These are phyloP conservation scores for Chlorospingus semifuscus DNA, from an alignment of 2,797 vertebrate genomes.

Conservation along the genomic window DNA sequence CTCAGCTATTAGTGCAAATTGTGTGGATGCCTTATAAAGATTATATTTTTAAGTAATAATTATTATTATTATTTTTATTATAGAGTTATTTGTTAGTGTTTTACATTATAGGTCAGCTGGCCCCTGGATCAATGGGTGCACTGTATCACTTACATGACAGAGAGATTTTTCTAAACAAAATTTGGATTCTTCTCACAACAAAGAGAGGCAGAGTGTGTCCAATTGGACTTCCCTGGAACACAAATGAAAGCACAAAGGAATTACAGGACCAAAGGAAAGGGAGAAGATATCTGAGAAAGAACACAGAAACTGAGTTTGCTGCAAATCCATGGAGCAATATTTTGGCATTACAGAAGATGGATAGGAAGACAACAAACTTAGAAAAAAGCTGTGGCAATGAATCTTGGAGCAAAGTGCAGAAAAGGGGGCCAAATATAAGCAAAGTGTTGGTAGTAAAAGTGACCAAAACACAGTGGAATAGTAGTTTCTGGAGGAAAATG, in stretches of 20 bases:
- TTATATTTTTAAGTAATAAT: background rate
- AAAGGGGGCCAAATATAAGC: background rate
- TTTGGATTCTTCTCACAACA: background rate
- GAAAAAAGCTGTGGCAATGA: background rate
- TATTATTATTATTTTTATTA: fast-evolving
- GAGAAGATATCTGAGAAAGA: background rate
- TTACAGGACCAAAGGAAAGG: background rate
- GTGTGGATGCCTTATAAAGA: background rate
- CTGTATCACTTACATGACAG: background rate
- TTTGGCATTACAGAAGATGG: background rate
- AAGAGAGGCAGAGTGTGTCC: background rate
- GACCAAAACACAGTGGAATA: background rate
- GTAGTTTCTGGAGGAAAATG: background rate
- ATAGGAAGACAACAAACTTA: background rate
- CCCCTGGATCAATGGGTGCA: background rate
- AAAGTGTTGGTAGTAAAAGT: background rate
- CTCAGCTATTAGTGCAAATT: background rate
- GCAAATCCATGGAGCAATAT: background rate
- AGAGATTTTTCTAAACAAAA: background rate
- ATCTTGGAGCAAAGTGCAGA: background rate
- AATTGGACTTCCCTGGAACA: background rate
- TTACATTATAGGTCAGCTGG: background rate
- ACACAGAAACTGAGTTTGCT: background rate
- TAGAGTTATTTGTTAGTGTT: background rate
- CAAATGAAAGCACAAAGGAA: background rate